These are phyloP conservation scores for Astyanax mexicanus DNA, from an alignment of 2,797 vertebrate genomes.

Conservation along the genomic window DNA sequence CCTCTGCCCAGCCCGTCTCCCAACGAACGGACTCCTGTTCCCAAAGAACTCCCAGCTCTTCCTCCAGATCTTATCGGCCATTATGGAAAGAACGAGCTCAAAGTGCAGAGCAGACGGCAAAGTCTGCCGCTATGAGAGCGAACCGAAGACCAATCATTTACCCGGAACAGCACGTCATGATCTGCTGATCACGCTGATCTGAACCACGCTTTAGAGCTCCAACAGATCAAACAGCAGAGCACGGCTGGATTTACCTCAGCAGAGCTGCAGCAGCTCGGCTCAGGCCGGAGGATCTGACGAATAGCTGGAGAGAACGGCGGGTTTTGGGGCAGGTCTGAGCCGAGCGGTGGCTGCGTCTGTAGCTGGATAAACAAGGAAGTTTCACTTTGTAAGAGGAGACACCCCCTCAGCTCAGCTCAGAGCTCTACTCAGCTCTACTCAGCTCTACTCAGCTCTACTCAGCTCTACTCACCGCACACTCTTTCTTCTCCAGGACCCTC, in stretches of 20 bases:
- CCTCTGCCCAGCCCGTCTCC: constrained; percentile 58
- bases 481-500: background rate
- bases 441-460: too few species aligned
- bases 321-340: constrained; percentile 58
- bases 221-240: too few species aligned
- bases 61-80: constrained; percentile 80
- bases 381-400: constrained; percentile 57
- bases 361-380: constrained; percentile 28
- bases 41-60: constrained; percentile 75
- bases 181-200: too few species aligned
- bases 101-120: constrained; percentile 71
- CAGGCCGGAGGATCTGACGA: background rate
- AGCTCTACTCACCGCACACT: too few species aligned
- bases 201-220: too few species aligned
- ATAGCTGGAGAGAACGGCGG: background rate
- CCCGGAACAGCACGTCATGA: constrained; percentile 58
- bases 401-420: constrained; percentile 20
- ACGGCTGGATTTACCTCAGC: too few species aligned
- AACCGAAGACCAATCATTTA: constrained; percentile 70
- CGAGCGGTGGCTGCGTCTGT: constrained; percentile 20
- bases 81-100: constrained; percentile 70
- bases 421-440: too few species aligned
- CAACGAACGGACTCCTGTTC: constrained; percentile 69
- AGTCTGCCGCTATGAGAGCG: constrained; percentile 63
- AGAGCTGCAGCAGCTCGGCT: too few species aligned